A percentile compares a stretch with the other conserved stretches of the same genome.
These are phyloP conservation scores for Albula glossodonta DNA, from an alignment of 2,113 vertebrate species.

Conservation along the genomic window DNA sequence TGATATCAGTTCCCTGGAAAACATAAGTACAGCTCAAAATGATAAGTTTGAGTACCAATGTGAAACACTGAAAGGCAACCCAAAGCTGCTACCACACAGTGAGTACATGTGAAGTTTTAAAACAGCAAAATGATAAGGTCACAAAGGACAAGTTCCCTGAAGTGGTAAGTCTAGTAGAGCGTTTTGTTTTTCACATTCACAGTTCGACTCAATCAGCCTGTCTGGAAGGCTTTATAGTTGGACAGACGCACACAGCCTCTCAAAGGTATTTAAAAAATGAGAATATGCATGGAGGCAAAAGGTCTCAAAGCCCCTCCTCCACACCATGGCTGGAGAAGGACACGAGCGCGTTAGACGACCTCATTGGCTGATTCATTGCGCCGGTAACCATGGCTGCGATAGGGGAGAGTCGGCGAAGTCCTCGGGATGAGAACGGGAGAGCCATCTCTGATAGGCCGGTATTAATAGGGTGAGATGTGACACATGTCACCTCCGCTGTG, in stretches of 20 bases:
- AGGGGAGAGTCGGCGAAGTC: not conserved
- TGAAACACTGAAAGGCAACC: too few relatives aligned
- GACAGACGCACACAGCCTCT: not conserved
- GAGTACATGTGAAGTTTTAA: too few relatives aligned
- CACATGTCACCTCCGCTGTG: constrained; percentile 43
- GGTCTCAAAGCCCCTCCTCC: not conserved
- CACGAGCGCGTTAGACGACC: not conserved
- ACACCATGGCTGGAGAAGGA: not conserved
- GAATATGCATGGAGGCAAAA: not conserved
- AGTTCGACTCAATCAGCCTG: not conserved
- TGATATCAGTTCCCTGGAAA: too few relatives aligned
- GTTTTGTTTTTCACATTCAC: not conserved
- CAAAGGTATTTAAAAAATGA: not conserved
- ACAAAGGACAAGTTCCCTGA: not conserved
- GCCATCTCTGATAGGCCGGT: constrained; percentile 21
- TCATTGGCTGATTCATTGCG: constrained; percentile 4
- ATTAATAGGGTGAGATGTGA: constrained; percentile 47
- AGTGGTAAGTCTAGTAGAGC: not conserved
- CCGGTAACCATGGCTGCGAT: not conserved
- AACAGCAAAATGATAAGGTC: too few relatives aligned
- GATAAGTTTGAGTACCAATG: too few relatives aligned
- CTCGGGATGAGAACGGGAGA: constrained; percentile 9
- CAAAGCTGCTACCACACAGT: too few relatives aligned
- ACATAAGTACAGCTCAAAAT: too few relatives aligned
- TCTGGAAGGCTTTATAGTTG: not conserved